Evolutionary conservation across 1,140 invertebrate genomes (phyloP).

Genomic region (Platyscapa corneri): DNA sequence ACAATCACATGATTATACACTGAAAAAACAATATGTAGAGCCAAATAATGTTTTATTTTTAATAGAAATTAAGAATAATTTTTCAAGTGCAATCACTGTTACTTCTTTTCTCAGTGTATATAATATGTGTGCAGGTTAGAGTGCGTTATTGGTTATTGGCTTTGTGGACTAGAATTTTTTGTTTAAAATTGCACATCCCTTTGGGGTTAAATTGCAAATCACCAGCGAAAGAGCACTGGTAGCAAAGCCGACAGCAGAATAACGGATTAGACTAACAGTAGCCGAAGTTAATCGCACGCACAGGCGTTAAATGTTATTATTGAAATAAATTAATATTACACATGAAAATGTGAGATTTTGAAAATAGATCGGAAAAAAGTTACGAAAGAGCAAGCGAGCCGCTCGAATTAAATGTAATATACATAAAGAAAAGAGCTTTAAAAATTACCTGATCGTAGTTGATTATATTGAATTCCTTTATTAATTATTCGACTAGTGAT

Average conservation of each 20-base stretch:
- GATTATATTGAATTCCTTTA: not conserved
- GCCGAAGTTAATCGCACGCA: conserved; percentile 44
- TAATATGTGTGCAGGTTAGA: conserved; percentile 8
- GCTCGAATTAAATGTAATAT: not conserved
- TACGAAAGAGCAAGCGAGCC: not conserved
- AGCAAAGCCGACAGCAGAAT: conserved; percentile 34
- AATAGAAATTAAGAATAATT: not conserved
- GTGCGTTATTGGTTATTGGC: conserved; percentile 25
- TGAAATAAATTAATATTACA: conserved; percentile 23
- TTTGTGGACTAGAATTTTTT: not conserved
- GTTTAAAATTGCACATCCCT: conserved; percentile 3
- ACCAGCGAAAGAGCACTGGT: conserved; percentile 33
- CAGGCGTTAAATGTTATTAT: conserved; percentile 29
- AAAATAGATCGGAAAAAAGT: not conserved
- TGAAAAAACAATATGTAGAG: not conserved
- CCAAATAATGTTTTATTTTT: not conserved
- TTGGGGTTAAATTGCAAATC: conserved; percentile 36
- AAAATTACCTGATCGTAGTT: conserved; percentile 25
- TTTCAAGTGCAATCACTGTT: not conserved
- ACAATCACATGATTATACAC: not conserved
- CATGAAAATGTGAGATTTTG: not conserved
- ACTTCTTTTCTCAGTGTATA: conserved; percentile 19
- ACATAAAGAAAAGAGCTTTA: not conserved
- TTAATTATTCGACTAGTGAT: conserved; percentile 9
- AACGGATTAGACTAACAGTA: conserved; percentile 35